Evolutionary conservation across 2,888 invertebrate genomes (phyloP), one percentile per base, ranked within the genome.

Genomic region (Drosophila rellima): DNA sequence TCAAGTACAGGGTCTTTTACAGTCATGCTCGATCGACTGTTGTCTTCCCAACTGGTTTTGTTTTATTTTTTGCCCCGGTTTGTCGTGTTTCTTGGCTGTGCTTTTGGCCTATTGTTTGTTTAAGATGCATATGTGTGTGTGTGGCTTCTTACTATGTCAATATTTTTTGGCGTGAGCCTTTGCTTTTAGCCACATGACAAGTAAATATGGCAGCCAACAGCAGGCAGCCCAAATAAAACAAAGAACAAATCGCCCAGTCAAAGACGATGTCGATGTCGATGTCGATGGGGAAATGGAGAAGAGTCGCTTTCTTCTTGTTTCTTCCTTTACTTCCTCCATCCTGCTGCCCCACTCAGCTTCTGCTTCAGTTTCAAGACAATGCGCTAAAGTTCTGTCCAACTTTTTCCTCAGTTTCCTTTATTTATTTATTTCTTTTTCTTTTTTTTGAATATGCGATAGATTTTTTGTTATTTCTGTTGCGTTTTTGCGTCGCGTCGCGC

Each of bases 111-210:
- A 87, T 87, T 82, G 88, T 87, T 84, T 87, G 77, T 51, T 75
- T 47, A 56, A 37, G 65, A 68, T 66, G 48, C 52, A 35, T 33
- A 23, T 56, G 40, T 39, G 11, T 50, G 39, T 59, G 45, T 52
- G 23, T 56, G 42, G 48, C 77, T 69, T 57, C 68, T 77, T 87
- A 87, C 88, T 87, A 68, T 88, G 83, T 88, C 85, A 83, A 88
- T 88, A 88, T 88, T 76, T 80, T 85, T 88, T 88, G 85, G 83
- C 80, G 77, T 83, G 80, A 79, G 86, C 87, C 78, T 78, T 83
- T 88, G 85, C 86, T 87, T 78, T 83, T 87, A 87, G 84, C 84
- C 78, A 60, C 85, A 82, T 84, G 88, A 83, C 88, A 83, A 83
- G 82, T 87, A 84, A 87, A 82, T 82, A 74, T 82, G 80, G 56